A percentile compares a stretch with the other conserved stretches of the same genome.
Conservation (phyloP, 2,888 invertebrate species). For the Dyspetes luteomarginatus region DNA sequence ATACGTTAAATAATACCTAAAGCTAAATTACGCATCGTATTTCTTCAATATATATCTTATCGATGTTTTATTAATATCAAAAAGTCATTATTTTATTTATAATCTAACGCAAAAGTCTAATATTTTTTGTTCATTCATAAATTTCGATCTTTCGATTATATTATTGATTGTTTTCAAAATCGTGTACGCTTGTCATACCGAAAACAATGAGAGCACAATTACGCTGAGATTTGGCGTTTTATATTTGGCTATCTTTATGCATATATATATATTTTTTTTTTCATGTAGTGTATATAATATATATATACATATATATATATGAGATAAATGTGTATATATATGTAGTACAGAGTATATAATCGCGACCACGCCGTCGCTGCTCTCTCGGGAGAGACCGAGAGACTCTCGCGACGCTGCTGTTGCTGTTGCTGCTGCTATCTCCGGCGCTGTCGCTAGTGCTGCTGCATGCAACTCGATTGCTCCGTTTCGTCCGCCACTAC, state of each 20-base stretch:
- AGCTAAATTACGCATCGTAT: no score
- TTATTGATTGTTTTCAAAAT: constrained; percentile 29
- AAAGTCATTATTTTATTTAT: background rate
- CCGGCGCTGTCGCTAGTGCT: constrained; percentile 48
- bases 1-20: no score
- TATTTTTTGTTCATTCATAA: no score
- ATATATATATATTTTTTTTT: constrained; percentile 10
- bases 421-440: constrained; percentile 51
- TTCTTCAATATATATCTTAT: background rate
- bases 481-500: constrained; percentile 54
- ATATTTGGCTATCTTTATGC: constrained; percentile 51
- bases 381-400: constrained; percentile 58
- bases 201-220: constrained; percentile 53
- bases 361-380: constrained; percentile 36
- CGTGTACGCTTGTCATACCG: constrained; percentile 48
- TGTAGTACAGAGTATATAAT: constrained; percentile 15
- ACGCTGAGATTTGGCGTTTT: constrained; percentile 64
- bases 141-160: no score
- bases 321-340: background rate
- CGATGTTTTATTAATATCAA: background rate
- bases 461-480: constrained; percentile 64
- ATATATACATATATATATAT: constrained; percentile 7
- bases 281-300: no score
- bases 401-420: constrained; percentile 48
- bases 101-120: no score